Percentiles rank a stretch among this genome's conserved stretches.
These are phyloP conservation scores for Lordiphosa stackelbergi DNA, from an alignment of 1,140 invertebrate genomes.

Conservation along the genomic window DNA sequence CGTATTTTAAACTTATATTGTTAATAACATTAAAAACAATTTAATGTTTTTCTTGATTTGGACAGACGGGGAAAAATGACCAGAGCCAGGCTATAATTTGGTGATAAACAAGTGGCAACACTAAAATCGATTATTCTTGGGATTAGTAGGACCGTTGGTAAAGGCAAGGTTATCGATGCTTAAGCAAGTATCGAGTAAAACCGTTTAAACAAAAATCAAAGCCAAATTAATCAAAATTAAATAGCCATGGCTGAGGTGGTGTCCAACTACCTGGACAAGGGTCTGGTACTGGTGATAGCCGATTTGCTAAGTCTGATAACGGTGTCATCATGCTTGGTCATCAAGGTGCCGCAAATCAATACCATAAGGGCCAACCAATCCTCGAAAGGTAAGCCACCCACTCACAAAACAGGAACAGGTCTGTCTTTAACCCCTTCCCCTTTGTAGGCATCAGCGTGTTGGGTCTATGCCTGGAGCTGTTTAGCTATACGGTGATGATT, in stretches of 20 bases:
- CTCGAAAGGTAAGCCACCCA: conserved; percentile 77
- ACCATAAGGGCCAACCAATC: conserved; percentile 80
- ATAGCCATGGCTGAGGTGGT: conserved; percentile 38
- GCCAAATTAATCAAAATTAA: conserved; percentile 16
- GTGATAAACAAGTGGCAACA: no score
- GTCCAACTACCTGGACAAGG: conserved; percentile 60
- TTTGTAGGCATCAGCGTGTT: conserved; percentile 58
- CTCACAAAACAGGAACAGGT: background rate
- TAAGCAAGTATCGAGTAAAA: no score
- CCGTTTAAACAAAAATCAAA: background rate
- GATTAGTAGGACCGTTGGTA: no score
- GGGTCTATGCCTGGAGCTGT: conserved; percentile 68
- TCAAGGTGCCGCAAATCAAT: conserved; percentile 84
- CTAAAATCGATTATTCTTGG: no score
- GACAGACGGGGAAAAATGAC: no score
- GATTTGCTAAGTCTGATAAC: conserved; percentile 82
- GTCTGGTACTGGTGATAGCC: conserved; percentile 76
- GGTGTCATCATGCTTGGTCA: conserved; percentile 81
- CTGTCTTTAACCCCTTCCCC: conserved; percentile 13
- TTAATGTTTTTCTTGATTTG: no score
- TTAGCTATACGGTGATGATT: conserved; percentile 84
- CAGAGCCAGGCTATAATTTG: no score
- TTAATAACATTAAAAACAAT: no score
- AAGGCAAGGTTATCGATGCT: no score
- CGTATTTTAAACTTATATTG: no score